Evolutionary conservation across 30 jellyfish, hydroid and myxozoan genomes (phyloP).

Genomic region (Hydractinia echinata): DNA sequence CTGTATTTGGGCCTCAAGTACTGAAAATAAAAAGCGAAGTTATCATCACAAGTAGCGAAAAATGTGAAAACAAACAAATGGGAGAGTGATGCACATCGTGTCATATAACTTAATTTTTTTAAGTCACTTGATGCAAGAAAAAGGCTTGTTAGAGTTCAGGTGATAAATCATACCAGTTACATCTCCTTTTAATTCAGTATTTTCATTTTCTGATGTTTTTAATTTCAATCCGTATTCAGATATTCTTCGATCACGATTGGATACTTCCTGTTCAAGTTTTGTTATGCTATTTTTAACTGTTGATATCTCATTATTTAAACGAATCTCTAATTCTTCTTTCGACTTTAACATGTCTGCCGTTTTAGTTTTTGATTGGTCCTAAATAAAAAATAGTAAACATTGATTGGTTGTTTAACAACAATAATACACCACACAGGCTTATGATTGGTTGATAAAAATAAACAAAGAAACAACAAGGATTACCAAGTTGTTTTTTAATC

Average conservation of each 20-base stretch:
- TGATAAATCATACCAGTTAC: slow-evolving; percentile 55
- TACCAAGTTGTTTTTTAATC: slow-evolving; percentile 53
- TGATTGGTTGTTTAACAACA: no score
- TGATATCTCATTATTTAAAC: slow-evolving; percentile 38
- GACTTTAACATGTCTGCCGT: no score
- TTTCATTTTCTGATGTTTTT: slow-evolving; percentile 44
- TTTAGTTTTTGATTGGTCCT: slow-evolving; percentile 18
- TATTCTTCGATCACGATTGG: slow-evolving; percentile 22
- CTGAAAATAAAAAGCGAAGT: slow-evolving; percentile 13
- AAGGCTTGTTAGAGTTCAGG: background rate
- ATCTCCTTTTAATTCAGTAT: slow-evolving; percentile 62
- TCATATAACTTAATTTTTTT: background rate
- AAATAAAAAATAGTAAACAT: no score
- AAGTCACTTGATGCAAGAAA: background rate
- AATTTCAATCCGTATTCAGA: slow-evolving; percentile 13
- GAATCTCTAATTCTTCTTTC: slow-evolving; percentile 42
- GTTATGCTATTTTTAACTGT: slow-evolving; percentile 37
- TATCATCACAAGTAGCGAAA: background rate
- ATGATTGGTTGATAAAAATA: background rate
- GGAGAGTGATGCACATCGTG: background rate
- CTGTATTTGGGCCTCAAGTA: slow-evolving; percentile 64
- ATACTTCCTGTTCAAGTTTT: slow-evolving; percentile 20
- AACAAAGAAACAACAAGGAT: background rate
- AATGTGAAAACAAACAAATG: background rate
- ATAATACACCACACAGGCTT: no score